Evolutionary conservation across 2,797 vertebrate species (phyloP).

Genomic region (Neosalanx taihuensis): DNA sequence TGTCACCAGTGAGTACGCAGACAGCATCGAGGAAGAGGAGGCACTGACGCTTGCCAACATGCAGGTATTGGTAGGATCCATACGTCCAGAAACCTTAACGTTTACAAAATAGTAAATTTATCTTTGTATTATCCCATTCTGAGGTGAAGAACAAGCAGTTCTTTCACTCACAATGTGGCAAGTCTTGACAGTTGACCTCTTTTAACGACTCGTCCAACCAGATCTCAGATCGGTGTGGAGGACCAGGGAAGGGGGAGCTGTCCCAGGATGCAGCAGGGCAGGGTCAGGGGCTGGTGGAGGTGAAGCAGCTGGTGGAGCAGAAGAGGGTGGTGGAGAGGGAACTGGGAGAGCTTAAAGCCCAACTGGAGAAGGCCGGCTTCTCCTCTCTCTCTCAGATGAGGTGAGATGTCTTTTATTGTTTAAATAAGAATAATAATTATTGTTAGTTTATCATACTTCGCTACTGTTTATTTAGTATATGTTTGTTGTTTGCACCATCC

Average conservation of each 20-base stretch:
- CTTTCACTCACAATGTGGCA: background rate
- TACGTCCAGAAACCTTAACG: background rate
- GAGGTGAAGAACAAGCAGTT: too few species aligned
- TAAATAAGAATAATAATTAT: too few species aligned
- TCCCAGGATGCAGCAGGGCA: slow-evolving; percentile 43
- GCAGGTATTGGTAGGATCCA: slow-evolving; percentile 44
- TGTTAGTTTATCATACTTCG: too few species aligned
- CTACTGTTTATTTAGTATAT: too few species aligned
- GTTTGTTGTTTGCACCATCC: too few species aligned
- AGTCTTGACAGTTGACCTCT: background rate
- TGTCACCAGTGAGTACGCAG: slow-evolving; percentile 65
- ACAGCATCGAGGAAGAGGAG: slow-evolving; percentile 74
- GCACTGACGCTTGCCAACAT: slow-evolving; percentile 34
- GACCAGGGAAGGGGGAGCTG: slow-evolving; percentile 30
- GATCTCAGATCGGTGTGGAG: slow-evolving; percentile 37
- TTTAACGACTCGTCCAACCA: background rate
- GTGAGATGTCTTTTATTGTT: slow-evolving; percentile 49
- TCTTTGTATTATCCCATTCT: too few species aligned
- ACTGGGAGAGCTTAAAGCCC: slow-evolving; percentile 81
- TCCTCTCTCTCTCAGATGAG: slow-evolving; percentile 86
- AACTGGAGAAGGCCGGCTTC: slow-evolving; percentile 85
- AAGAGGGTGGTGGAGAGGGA: slow-evolving; percentile 78
- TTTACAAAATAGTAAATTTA: too few species aligned
- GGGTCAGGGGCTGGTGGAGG: slow-evolving; percentile 65
- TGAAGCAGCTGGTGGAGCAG: slow-evolving; percentile 74